Evolutionary conservation across 2,113 vertebrate species (phyloP), one percentile per base, ranked within the genome.

Genomic region (Nothocercus nigrocapillus): DNA sequence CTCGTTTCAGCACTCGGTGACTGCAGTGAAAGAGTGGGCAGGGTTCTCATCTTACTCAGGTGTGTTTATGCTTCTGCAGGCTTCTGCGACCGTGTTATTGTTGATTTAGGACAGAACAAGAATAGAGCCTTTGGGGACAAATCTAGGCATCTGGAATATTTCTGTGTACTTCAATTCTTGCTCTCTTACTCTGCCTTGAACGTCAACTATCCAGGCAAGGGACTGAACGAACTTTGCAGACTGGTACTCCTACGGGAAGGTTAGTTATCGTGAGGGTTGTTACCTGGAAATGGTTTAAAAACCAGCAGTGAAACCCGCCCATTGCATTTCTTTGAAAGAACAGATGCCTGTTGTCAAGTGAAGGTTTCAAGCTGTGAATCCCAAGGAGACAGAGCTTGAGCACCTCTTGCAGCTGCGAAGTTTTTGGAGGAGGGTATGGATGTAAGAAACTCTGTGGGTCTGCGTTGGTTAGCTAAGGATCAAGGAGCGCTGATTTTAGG

Each of bases 341-440:
- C 0, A 3, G 20, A 21, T 0, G 0, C 4, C 32, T n/a, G 30
- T 34, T 36, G 64, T 34, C 18, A 58, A 64, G 36, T 28, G 16
- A 32, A 67, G 25, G 7, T 5, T 73, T 76, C 42, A 34, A 72
- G 38, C 76, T 62, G 34, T 82, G 69, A 85, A 17, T 76, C n/a
- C 20, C 8, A 13, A 62, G 40, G 27, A 89, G 70, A 34, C 6
- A 45, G 45, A 62, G 11, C 49, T 49, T 22, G 49, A 49, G 30
- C 18, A 38, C 54, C 11, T 85, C 53, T 54, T 62, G 44, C 24
- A 54, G 38, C 34, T 66, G 9, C 32, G 53, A 51, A 21, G 5
- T 13, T 21, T 30, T 13, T 63, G 62, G 38, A 81, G 16, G 25
- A 66, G 47, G 56, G 61, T 34, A 9, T 7, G 44, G 59, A 28